These are phyloP conservation scores for Littorina saxatilis DNA, from an alignment of 1,140 invertebrate species.

Conservation along the genomic window DNA sequence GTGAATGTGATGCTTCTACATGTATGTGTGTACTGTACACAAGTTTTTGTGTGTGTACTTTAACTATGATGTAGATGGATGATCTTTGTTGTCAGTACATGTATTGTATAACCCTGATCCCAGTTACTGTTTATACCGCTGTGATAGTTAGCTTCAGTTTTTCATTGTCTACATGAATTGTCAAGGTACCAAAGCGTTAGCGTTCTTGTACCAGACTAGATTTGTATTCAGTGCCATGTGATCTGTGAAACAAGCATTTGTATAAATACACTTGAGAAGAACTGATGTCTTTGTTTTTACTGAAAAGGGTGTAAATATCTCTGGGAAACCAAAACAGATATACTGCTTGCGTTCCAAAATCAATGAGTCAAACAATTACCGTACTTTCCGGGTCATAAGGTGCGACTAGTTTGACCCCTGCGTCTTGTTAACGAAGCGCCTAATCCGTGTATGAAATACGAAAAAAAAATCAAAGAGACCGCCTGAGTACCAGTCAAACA, in stretches of 20 bases:
- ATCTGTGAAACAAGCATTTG: slow-evolving; percentile 30
- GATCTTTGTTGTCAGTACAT: not conserved
- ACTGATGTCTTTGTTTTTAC: too few relatives aligned
- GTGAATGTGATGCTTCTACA: too few relatives aligned
- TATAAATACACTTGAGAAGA: not conserved
- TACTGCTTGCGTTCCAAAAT: too few relatives aligned
- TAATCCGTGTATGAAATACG: too few relatives aligned
- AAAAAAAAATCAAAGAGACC: too few relatives aligned
- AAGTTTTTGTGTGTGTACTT: not conserved
- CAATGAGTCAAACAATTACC: too few relatives aligned
- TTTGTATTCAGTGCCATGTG: slow-evolving; percentile 19
- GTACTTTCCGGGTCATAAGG: too few relatives aligned
- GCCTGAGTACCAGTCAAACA: too few relatives aligned
- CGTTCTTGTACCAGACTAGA: not conserved
- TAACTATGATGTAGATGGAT: not conserved
- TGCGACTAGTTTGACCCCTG: too few relatives aligned
- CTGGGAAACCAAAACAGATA: too few relatives aligned
- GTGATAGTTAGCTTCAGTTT: slow-evolving; percentile 26
- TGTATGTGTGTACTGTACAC: not conserved
- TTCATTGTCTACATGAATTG: not conserved
- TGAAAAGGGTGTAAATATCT: too few relatives aligned
- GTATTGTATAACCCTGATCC: not conserved
- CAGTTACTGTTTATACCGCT: slow-evolving; percentile 14
- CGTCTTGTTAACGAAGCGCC: too few relatives aligned
- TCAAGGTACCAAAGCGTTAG: slow-evolving; percentile 31